phyloP scores from a whole-genome alignment of 2,113 vertebrate genomes.

The Triplophysa tibetana region DNA sequence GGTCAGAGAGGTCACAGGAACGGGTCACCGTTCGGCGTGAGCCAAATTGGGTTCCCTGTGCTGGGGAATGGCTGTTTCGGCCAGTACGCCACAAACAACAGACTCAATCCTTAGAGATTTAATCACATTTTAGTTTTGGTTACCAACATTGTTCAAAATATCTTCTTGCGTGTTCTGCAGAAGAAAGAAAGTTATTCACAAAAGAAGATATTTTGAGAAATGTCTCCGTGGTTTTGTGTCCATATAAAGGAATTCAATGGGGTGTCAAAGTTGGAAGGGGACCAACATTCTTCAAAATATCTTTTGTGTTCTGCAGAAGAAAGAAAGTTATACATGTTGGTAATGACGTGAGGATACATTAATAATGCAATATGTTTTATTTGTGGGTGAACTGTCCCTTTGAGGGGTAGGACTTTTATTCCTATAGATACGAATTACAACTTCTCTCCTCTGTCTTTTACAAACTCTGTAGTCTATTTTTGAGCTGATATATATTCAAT shows the following conservation, averaged over 20 bases:
- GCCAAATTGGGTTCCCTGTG: constrained; percentile 61
- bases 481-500: neutral
- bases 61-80: constrained; percentile 52
- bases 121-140: neutral
- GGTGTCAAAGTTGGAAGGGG: no score
- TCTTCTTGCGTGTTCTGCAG: no score
- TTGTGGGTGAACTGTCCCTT: neutral
- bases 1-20: constrained; percentile 61
- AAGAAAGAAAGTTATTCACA: no score
- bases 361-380: no score
- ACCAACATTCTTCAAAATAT: no score
- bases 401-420: neutral
- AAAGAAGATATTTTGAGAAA: no score
- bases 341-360: no score
- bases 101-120: constrained; percentile 5
- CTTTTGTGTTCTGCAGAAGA: no score
- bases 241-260: no score
- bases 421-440: neutral
- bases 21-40: constrained; percentile 47
- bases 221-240: no score
- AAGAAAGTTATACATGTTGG: no score
- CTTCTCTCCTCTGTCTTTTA: neutral
- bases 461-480: neutral
- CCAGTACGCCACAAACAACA: neutral
- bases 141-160: no score